Conservation (phyloP, 2,113 vertebrate genomes). For the Oostethus manadensis region DNA sequence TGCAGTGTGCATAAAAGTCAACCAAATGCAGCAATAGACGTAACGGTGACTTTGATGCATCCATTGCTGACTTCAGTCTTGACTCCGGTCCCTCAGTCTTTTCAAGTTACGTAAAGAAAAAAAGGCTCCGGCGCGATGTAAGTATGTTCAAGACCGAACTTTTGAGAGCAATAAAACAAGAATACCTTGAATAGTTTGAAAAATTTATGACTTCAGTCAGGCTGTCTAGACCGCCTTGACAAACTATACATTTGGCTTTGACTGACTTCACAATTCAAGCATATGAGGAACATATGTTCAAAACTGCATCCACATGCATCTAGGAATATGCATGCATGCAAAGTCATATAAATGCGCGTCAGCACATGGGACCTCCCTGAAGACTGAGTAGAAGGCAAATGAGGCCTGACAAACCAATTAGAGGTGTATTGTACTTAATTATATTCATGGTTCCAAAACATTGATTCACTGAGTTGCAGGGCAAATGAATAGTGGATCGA, state of each 20-base stretch:
- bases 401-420: constrained; percentile 36
- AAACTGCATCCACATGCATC: background rate
- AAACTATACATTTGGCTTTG: constrained; percentile 1
- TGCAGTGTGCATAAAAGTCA: no score
- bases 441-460: background rate
- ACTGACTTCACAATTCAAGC: constrained; percentile 12
- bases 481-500: background rate
- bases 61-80: background rate
- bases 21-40: no score
- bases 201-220: background rate
- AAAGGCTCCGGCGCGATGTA: background rate
- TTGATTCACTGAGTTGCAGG: background rate
- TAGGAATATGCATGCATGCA: background rate
- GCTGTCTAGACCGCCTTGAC: background rate
- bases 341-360: constrained; percentile 6
- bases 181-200: background rate
- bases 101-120: background rate
- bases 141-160: background rate
- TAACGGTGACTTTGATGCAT: background rate
- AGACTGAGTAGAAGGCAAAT: constrained; percentile 16
- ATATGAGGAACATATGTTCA: constrained; percentile 1
- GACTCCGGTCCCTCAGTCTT: no score
- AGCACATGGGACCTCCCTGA: constrained; percentile 2
- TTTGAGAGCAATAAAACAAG: background rate
- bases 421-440: background rate